Conservation (phyloP, 92 coral and sea anemone genomes). For the Parazoanthus darwini region DNA sequence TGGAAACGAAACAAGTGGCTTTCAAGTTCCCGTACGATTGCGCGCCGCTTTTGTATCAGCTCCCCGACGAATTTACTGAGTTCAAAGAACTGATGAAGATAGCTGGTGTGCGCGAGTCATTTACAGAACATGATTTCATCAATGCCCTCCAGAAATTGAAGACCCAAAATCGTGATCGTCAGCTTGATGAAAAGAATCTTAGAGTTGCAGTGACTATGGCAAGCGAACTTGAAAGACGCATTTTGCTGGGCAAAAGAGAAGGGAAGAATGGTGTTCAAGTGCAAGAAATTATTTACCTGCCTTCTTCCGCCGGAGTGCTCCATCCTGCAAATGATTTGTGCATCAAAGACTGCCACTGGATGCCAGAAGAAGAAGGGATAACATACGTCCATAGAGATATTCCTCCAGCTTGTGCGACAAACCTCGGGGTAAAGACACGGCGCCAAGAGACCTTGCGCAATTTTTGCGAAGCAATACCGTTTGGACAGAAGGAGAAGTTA, state of each 20-base stretch:
- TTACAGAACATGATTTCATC: constrained; percentile 55
- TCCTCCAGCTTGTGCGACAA: constrained; percentile 15
- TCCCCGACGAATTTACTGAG: constrained; percentile 36
- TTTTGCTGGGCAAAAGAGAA: neutral
- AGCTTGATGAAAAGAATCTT: constrained; percentile 15
- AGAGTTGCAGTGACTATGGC: constrained; percentile 16
- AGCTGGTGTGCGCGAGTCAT: constrained; percentile 55
- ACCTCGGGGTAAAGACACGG: constrained; percentile 70
- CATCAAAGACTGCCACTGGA: constrained; percentile 74
- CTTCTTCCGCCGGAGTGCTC: constrained; percentile 58
- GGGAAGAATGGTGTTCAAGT: neutral
- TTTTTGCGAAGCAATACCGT: constrained; percentile 51
- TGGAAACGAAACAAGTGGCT: constrained; percentile 53
- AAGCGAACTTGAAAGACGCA: neutral
- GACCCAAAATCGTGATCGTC: neutral
- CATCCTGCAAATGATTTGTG: constrained; percentile 52
- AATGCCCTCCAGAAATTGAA: constrained; percentile 44
- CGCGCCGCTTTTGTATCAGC: constrained; percentile 60
- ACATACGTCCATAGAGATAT: constrained; percentile 52
- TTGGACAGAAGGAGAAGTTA: constrained; percentile 81
- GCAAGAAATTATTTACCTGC: constrained; percentile 45
- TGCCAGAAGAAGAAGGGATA: constrained; percentile 60
- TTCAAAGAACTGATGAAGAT: constrained; percentile 44
- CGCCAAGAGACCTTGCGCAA: constrained; percentile 61
- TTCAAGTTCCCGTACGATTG: constrained; percentile 40